A percentile compares a stretch with the other conserved stretches of the same genome.
These are phyloP conservation scores for Deilephila porcellus DNA, from an alignment of 2,888 invertebrate genomes.

Conservation along the genomic window DNA sequence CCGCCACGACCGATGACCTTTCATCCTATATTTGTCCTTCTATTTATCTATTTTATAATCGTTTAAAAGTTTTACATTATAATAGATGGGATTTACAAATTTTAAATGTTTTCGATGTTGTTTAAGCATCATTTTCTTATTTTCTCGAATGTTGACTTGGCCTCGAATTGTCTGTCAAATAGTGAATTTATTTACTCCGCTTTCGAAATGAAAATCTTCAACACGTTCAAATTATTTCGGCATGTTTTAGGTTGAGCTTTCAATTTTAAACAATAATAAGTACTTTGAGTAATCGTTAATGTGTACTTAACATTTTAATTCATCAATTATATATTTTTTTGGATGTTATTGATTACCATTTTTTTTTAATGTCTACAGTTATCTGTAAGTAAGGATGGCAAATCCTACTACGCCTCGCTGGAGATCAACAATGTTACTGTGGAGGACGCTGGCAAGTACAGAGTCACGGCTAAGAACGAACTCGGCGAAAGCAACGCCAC, in stretches of 20 bases:
- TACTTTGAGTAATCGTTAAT: too few species aligned
- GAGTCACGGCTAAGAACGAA: conserved; percentile 98
- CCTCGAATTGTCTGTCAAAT: neutral
- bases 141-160: neutral
- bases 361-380: conserved; percentile 83
- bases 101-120: too few species aligned
- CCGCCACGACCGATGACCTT: conserved; percentile 61
- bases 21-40: conserved; percentile 52
- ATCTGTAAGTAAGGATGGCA: conserved; percentile 95
- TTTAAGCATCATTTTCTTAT: neutral
- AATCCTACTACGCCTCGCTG: conserved; percentile 96
- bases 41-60: conserved; percentile 23
- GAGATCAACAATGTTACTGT: conserved; percentile 97
- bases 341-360: neutral
- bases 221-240: too few species aligned
- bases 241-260: too few species aligned
- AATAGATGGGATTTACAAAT: neutral
- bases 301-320: too few species aligned
- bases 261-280: too few species aligned
- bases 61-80: neutral
- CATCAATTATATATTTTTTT: too few species aligned
- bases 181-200: neutral
- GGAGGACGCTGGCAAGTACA: conserved; percentile 98
- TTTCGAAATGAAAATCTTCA: neutral
- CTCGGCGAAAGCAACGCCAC: conserved; percentile 98